Base-by-base conservation (phyloP, 2,888 invertebrate species). In the Molanna angustata region DNA sequence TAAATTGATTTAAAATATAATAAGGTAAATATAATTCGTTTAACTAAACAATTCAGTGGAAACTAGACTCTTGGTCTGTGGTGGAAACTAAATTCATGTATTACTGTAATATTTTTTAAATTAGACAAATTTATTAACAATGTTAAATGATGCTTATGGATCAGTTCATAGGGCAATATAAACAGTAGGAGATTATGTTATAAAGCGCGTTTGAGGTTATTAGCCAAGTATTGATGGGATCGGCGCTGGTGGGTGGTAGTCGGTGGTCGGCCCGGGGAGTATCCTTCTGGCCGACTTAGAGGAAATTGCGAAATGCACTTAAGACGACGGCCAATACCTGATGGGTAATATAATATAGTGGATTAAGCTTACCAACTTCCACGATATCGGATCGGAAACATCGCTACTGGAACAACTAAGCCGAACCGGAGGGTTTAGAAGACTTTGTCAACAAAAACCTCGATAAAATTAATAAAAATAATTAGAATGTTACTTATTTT, bases 271-370 rank as follows among this genome's bases (percentile, higher is more conserved):
- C 9, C 4, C 39, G n/a, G 21, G 41, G 41, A 19, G 41, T 41
- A 20, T 41, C 41, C 47, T 35, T 37, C 18, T 47, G 40, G 46
- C 47, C 49, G 50, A 35, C 53, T 53, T 50, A 52, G 51, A 55
- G 55, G 58, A 58, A 58, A 58, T 58, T 58, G 58, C 58, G 55
- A 58, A 58, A 58, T 58, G 58, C 58, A 58, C 58, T 58, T 58
- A 58, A 58, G 55, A 49, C 58, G 58, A 58, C 58, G 58, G 54
- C 52, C 57, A 57, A 54, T 57, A 57, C 54, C 57, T 57, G 57
- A 57, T 57, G 57, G 57, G 53, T 53, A 53, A 57, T 57, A 57
- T 57, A 57, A 53, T 53, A 53, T 57, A 57, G 57, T 57, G 57
- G 57, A 57, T 57, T 57, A 57, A 51, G 57, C 41, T 42, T 31